These are phyloP conservation scores for Halcyon badia DNA, from an alignment of 2,797 vertebrate genomes.

Conservation along the genomic window DNA sequence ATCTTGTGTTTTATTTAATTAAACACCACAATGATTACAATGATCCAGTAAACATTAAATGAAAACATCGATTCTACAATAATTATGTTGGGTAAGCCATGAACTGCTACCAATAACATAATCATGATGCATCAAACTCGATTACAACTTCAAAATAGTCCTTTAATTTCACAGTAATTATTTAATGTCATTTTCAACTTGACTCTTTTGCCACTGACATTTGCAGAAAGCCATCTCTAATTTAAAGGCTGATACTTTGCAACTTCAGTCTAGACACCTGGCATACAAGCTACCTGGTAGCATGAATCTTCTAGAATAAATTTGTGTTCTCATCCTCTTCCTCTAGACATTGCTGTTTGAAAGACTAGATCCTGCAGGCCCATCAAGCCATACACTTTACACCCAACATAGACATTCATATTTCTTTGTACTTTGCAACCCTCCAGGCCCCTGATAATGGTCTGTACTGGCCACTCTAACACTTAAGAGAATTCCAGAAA, in stretches of 20 bases:
- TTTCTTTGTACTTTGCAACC: not conserved
- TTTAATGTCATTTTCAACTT: not conserved
- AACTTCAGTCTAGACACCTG: not conserved
- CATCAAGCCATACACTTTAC: not conserved
- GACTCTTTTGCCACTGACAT: not conserved
- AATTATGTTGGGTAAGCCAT: not conserved
- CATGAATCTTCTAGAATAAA: not conserved
- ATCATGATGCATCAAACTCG: not conserved
- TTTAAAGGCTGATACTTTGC: not conserved
- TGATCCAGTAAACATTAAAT: conserved; percentile 45
- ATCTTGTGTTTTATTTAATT: conserved; percentile 54
- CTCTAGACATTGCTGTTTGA: not conserved
- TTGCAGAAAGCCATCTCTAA: conserved; percentile 3
- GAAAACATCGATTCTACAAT: conserved; percentile 18
- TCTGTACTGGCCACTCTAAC: not conserved
- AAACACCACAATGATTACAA: conserved; percentile 37
- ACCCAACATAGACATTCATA: not conserved
- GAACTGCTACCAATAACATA: conserved; percentile 17
- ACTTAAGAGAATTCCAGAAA: not conserved
- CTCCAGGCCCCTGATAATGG: not conserved
- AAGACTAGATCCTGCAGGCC: not conserved
- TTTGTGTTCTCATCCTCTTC: not conserved
- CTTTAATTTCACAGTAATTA: conserved; percentile 43
- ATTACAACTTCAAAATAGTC: conserved; percentile 2
- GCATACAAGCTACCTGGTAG: not conserved